Percentiles rank a stretch among this genome's conserved stretches.
Conservation (phyloP, 2,888 invertebrate genomes). For the Piscicola geometra region DNA sequence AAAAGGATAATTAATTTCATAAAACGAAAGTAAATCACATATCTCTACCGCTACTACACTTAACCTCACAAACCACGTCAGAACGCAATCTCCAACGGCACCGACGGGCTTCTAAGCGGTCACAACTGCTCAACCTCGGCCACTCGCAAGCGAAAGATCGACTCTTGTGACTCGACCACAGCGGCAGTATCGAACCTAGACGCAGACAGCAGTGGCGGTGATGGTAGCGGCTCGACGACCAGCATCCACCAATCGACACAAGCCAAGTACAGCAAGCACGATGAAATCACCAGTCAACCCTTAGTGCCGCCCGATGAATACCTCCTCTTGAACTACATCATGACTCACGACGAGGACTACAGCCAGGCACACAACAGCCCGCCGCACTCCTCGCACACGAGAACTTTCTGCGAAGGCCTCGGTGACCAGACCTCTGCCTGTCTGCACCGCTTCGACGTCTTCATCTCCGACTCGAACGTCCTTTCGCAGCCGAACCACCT, state of each 20-base stretch:
- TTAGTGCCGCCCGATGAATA: constrained; percentile 21
- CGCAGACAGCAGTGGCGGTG: constrained; percentile 37
- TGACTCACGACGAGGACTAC: constrained; percentile 24
- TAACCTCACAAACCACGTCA: too few relatives aligned
- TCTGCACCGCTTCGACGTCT: constrained; percentile 29
- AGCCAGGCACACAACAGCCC: neutral
- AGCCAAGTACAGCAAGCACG: constrained; percentile 36
- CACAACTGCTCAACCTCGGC: constrained; percentile 29
- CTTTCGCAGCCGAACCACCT: neutral
- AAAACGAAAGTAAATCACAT: too few relatives aligned
- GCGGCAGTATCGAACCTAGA: constrained; percentile 32
- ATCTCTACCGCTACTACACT: too few relatives aligned
- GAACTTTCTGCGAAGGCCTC: constrained; percentile 22
- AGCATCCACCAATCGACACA: constrained; percentile 36
- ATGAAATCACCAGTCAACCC: constrained; percentile 28
- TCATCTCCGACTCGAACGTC: constrained; percentile 25
- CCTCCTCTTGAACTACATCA: constrained; percentile 16
- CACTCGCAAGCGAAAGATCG: constrained; percentile 32
- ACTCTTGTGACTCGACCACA: constrained; percentile 36
- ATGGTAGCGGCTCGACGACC: constrained; percentile 36
- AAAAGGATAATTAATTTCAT: too few relatives aligned
- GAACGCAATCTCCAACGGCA: constrained; percentile 28
- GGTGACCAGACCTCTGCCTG: constrained; percentile 22
- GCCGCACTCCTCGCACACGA: constrained; percentile 8
- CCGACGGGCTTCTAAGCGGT: constrained; percentile 23